Evolutionary conservation across 92 coral and sea anemone genomes (phyloP).

Genomic region (Epizoanthus scotinus): DNA sequence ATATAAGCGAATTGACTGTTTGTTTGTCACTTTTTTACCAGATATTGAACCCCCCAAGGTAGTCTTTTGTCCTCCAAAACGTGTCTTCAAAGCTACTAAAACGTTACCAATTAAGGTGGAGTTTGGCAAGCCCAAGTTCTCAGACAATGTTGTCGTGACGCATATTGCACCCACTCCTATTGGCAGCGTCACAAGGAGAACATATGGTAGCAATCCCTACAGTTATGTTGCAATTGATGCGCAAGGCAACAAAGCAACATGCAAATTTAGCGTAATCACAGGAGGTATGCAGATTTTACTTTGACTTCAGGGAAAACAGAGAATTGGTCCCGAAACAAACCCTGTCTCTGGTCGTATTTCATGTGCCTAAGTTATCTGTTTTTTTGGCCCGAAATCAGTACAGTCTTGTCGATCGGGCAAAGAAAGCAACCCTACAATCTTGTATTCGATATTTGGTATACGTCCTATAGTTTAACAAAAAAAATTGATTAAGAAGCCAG

Average conservation of each 20-base stretch:
- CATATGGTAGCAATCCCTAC: slow-evolving; percentile 20
- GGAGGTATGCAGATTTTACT: slow-evolving; percentile 43
- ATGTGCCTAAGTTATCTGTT: no score
- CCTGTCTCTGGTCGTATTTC: no score
- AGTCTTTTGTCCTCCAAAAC: slow-evolving; percentile 61
- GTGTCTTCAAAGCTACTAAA: slow-evolving; percentile 43
- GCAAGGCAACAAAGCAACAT: slow-evolving; percentile 46
- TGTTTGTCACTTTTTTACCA: slow-evolving; percentile 11
- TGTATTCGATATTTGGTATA: no score
- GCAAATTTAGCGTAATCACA: slow-evolving; percentile 50
- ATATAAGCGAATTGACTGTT: no score
- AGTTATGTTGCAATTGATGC: slow-evolving; percentile 54
- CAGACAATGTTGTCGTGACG: slow-evolving; percentile 79
- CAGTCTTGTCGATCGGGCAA: no score
- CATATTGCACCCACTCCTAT: slow-evolving; percentile 42
- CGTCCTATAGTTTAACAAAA: no score
- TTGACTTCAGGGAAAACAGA: no score
- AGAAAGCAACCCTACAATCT: no score
- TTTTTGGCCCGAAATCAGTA: no score
- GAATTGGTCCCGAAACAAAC: no score
- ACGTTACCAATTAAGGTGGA: slow-evolving; percentile 46
- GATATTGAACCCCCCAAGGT: slow-evolving; percentile 76
- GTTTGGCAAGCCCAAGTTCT: slow-evolving; percentile 67
- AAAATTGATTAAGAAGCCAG: no score
- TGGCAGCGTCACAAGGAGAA: slow-evolving; percentile 32